Conservation (phyloP, 2,888 invertebrate genomes). For the Lampropteryx suffumata region DNA sequence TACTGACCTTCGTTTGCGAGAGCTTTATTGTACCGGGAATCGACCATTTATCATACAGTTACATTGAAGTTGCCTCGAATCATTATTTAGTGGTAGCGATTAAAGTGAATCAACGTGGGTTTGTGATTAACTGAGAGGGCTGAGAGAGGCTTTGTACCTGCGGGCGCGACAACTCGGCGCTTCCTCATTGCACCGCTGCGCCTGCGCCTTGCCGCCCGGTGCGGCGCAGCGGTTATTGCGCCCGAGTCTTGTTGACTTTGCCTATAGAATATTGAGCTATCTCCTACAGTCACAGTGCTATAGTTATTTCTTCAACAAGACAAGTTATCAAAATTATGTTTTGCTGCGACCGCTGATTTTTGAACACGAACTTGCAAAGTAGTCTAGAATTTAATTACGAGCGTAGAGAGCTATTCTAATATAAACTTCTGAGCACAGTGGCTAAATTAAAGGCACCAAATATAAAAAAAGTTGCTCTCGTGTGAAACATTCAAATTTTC, state of each 20-base stretch:
- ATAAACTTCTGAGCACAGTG: too few species aligned
- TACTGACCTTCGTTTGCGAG: slow-evolving; percentile 15
- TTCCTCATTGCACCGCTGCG: slow-evolving; percentile 59
- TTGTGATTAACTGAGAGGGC: slow-evolving; percentile 49
- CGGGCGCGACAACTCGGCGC: slow-evolving; percentile 64
- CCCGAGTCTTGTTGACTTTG: slow-evolving; percentile 24
- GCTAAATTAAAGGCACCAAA: too few species aligned
- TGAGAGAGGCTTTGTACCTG: slow-evolving; percentile 42
- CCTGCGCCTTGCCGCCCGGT: slow-evolving; percentile 23
- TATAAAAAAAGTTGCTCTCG: too few species aligned
- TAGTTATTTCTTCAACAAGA: too few species aligned
- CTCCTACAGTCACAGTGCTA: slow-evolving; percentile 10
- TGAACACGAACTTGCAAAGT: too few species aligned
- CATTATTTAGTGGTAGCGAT: slow-evolving; percentile 50
- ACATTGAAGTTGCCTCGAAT: slow-evolving; percentile 47
- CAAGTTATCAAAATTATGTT: too few species aligned
- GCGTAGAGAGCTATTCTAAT: too few species aligned
- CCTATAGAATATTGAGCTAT: slow-evolving; percentile 25
- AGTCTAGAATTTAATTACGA: too few species aligned
- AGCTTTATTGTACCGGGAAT: slow-evolving; percentile 27
- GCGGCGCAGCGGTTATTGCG: slow-evolving; percentile 55
- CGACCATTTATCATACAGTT: slow-evolving; percentile 44
- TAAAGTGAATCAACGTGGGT: slow-evolving; percentile 51
- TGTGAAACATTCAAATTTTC: too few species aligned
- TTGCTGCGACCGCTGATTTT: too few species aligned